These are phyloP conservation scores for Nomada flava DNA, from an alignment of 2,888 invertebrate genomes.

Conservation along the genomic window DNA sequence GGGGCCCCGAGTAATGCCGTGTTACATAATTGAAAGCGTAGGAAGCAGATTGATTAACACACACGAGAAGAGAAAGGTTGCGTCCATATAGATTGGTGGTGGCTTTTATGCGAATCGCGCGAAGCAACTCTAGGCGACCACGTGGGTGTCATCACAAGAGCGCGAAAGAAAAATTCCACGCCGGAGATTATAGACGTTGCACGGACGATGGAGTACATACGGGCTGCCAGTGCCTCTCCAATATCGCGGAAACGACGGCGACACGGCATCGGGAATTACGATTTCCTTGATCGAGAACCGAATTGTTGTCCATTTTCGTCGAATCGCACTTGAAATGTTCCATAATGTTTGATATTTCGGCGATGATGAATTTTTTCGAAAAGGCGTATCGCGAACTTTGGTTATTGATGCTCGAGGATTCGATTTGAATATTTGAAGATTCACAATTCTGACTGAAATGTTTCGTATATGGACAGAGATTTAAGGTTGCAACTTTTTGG, in stretches of 20 bases:
- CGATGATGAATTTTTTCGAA: no score
- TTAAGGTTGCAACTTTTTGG: no score
- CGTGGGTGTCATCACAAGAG: slow-evolving; percentile 72
- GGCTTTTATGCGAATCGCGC: slow-evolving; percentile 81
- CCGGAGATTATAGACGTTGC: slow-evolving; percentile 58
- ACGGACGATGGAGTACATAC: slow-evolving; percentile 38
- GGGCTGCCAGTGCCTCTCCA: slow-evolving; percentile 42
- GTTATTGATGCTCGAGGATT: no score
- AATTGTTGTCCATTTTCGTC: not conserved
- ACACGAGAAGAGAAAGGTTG: slow-evolving; percentile 82
- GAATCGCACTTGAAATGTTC: no score
- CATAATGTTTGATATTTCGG: no score
- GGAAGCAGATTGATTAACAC: slow-evolving; percentile 84
- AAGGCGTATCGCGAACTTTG: no score
- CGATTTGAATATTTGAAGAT: no score
- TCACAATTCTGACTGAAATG: no score
- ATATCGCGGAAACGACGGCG: slow-evolving; percentile 49
- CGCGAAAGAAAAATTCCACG: slow-evolving; percentile 62
- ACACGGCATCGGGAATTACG: slow-evolving; percentile 37
- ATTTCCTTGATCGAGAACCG: slow-evolving; percentile 23
- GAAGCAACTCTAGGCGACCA: slow-evolving; percentile 61
- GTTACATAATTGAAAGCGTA: slow-evolving; percentile 83
- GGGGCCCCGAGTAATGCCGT: slow-evolving; percentile 72
- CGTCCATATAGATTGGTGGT: slow-evolving; percentile 78
- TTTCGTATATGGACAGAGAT: no score